Percentiles rank a stretch among this genome's conserved stretches.
These are phyloP conservation scores for Drosophila saltans DNA, from an alignment of 1,140 invertebrate genomes.

Conservation along the genomic window DNA sequence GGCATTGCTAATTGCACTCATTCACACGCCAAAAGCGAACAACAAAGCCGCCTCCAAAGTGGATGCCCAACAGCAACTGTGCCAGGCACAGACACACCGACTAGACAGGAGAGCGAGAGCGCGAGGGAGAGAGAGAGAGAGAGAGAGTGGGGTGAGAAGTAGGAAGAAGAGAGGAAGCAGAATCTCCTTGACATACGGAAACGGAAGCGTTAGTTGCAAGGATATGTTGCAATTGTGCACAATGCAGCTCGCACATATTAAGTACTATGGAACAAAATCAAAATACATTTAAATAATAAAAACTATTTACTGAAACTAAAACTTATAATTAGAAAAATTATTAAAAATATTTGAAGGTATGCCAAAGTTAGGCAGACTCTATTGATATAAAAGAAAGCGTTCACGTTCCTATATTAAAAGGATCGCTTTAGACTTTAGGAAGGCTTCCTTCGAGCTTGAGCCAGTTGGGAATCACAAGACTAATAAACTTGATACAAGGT, in stretches of 20 bases:
- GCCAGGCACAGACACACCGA: constrained; percentile 4
- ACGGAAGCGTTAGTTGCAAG: constrained; percentile 79
- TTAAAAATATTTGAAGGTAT: no score
- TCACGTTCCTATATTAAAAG: no score
- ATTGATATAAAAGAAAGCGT: no score
- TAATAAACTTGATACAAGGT: no score
- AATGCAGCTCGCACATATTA: not conserved
- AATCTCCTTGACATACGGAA: constrained; percentile 71
- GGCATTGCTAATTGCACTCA: constrained; percentile 76
- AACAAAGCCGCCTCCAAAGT: constrained; percentile 63
- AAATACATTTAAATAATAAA: not conserved
- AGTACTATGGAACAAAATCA: not conserved
- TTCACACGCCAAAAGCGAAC: constrained; percentile 63
- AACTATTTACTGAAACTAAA: no score
- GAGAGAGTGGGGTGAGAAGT: constrained; percentile 11
- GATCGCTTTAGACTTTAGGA: no score
- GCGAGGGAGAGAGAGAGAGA: constrained; percentile 22
- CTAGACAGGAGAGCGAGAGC: not conserved
- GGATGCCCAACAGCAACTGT: constrained; percentile 36
- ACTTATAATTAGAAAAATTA: no score
- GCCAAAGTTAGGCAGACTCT: no score
- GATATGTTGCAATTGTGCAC: constrained; percentile 21
- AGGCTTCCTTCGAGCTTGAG: no score
- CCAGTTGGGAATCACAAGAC: no score
- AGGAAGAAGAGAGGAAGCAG: constrained; percentile 23